These are phyloP conservation scores for Peribatodes rhomboidaria DNA, from an alignment of 2,888 invertebrate species.

Conservation along the genomic window DNA sequence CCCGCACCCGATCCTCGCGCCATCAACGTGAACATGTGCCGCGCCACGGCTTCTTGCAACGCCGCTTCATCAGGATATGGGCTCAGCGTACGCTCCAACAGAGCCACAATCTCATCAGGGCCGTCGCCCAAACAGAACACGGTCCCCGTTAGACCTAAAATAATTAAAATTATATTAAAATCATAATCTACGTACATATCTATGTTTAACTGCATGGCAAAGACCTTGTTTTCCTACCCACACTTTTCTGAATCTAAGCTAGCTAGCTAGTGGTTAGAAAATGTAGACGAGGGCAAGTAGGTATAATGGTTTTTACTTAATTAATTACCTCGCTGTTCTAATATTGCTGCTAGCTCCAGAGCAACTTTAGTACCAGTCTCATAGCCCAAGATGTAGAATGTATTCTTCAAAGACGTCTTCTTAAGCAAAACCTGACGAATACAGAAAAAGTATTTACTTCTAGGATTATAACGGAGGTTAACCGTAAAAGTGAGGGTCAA, in stretches of 20 bases:
- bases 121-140: constrained; percentile 58
- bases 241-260: too few relatives aligned
- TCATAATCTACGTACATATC: neutral
- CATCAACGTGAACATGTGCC: constrained; percentile 52
- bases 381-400: constrained; percentile 65
- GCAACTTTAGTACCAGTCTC: constrained; percentile 65
- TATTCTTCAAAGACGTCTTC: constrained; percentile 44
- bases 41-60: constrained; percentile 52
- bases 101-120: constrained; percentile 51
- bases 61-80: constrained; percentile 45
- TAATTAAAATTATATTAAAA: too few relatives aligned
- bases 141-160: constrained; percentile 49
- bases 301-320: too few relatives aligned
- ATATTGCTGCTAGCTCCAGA: constrained; percentile 63
- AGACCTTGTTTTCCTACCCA: too few relatives aligned
- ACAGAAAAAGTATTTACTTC: constrained; percentile 52
- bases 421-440: constrained; percentile 43
- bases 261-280: too few relatives aligned
- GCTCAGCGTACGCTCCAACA: constrained; percentile 47
- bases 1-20: constrained; percentile 24
- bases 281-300: too few relatives aligned
- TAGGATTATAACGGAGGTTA: constrained; percentile 50
- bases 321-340: constrained; percentile 68
- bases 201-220: too few relatives aligned
- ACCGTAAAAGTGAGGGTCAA: too few relatives aligned